Conservation (phyloP, 2,113 vertebrate genomes). For the Leptodactylus fuscus region DNA sequence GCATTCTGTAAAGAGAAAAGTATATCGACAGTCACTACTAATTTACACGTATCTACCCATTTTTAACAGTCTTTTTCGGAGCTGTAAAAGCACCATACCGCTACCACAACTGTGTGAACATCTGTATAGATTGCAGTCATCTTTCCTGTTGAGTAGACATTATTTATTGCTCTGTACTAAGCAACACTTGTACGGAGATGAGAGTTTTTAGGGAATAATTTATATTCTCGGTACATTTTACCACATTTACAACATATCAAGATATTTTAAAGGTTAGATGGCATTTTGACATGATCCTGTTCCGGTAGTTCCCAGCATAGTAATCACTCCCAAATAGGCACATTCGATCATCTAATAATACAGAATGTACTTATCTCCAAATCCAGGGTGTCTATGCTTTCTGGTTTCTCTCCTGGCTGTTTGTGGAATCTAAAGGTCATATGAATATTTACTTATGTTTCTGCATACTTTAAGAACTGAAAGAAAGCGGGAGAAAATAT, state of each 20-base stretch:
- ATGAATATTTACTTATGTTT: slow-evolving; percentile 28
- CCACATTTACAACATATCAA: slow-evolving; percentile 12
- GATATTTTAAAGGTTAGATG: slow-evolving; percentile 16
- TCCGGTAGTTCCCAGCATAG: slow-evolving; percentile 27
- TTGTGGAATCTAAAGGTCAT: slow-evolving; percentile 37
- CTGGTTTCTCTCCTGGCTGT: slow-evolving; percentile 4
- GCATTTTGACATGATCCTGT: slow-evolving; percentile 21
- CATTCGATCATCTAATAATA: slow-evolving; percentile 25
- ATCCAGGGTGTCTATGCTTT: slow-evolving; percentile 28
- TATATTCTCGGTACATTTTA: slow-evolving; percentile 1
- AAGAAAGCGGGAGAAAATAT: neutral
- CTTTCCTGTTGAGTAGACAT: neutral
- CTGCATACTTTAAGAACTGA: slow-evolving; percentile 17
- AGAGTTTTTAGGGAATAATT: neutral
- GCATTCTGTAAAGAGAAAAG: no score
- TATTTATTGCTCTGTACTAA: neutral
- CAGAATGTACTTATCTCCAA: slow-evolving; percentile 37
- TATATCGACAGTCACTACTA: no score
- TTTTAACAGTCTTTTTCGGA: no score
- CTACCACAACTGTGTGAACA: neutral
- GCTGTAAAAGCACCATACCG: neutral
- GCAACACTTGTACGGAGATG: neutral
- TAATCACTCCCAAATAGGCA: neutral
- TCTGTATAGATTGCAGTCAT: neutral
- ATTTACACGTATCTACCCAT: no score